These are phyloP conservation scores for Aproaerema taeniolella DNA, from an alignment of 2,888 invertebrate species.

Conservation along the genomic window DNA sequence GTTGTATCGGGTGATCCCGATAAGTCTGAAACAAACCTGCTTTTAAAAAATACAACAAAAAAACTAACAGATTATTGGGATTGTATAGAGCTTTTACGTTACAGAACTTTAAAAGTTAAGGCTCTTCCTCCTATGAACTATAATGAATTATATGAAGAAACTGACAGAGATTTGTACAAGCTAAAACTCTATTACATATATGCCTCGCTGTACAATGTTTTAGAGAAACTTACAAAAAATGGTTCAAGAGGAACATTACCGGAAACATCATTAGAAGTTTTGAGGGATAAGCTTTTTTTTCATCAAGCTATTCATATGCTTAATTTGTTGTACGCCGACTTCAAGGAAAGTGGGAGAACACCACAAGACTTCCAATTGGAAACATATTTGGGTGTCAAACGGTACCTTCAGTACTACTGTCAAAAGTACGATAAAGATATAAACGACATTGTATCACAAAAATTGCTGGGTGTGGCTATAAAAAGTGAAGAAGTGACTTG, in stretches of 20 bases:
- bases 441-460: constrained; percentile 26
- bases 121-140: constrained; percentile 39
- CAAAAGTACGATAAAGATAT: constrained; percentile 35
- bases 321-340: constrained; percentile 27
- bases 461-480: constrained; percentile 22
- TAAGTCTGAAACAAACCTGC: constrained; percentile 28
- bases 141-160: constrained; percentile 32
- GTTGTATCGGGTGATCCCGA: constrained; percentile 31
- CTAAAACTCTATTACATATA: constrained; percentile 51
- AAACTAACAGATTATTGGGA: constrained; percentile 49
- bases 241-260: constrained; percentile 29
- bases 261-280: constrained; percentile 35
- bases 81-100: constrained; percentile 48
- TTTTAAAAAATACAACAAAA: constrained; percentile 43
- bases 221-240: constrained; percentile 34
- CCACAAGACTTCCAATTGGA: constrained; percentile 35
- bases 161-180: constrained; percentile 38
- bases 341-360: constrained; percentile 18
- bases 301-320: constrained; percentile 38
- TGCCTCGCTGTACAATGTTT: constrained; percentile 31
- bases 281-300: constrained; percentile 48
- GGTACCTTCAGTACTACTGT: constrained; percentile 45
- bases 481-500: constrained; percentile 34
- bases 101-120: constrained; percentile 44
- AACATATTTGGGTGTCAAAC: constrained; percentile 35